Percentiles rank a stretch among this genome's conserved stretches.
Conservation (phyloP, 2,888 invertebrate genomes). For the Drosophila helvetica region DNA sequence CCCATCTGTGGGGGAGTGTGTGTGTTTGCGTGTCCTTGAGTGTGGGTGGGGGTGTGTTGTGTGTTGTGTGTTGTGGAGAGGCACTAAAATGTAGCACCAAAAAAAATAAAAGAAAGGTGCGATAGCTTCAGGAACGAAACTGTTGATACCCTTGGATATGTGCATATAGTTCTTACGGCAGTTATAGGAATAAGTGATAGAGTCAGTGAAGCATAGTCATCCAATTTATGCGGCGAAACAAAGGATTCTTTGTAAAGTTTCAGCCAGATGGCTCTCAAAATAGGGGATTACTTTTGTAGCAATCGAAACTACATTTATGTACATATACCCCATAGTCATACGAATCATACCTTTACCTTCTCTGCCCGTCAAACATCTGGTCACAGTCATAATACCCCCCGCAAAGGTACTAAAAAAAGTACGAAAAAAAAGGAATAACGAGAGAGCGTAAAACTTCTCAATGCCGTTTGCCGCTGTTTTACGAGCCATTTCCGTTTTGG, state of each 20-base stretch:
- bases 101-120: conserved; percentile 32
- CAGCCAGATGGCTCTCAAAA: background rate
- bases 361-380: conserved; percentile 6
- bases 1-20: conserved; percentile 34
- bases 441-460: conserved; percentile 53
- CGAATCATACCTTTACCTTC: too few species aligned
- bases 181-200: background rate
- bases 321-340: too few species aligned
- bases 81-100: conserved; percentile 26
- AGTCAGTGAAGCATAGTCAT: too few species aligned
- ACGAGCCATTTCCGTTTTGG: conserved; percentile 63
- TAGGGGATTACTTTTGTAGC: too few species aligned
- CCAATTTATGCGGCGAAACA: too few species aligned
- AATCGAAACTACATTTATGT: too few species aligned
- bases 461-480: conserved; percentile 58
- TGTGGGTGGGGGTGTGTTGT: conserved; percentile 7
- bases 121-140: background rate
- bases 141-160: background rate
- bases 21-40: conserved; percentile 6
- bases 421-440: conserved; percentile 10
- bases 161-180: background rate
- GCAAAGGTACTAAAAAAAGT: background rate
- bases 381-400: background rate
- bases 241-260: too few species aligned
- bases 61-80: conserved; percentile 12